Evolutionary conservation across 2,797 vertebrate species (phyloP).

Genomic region (Pantherophis vulpinus): DNA sequence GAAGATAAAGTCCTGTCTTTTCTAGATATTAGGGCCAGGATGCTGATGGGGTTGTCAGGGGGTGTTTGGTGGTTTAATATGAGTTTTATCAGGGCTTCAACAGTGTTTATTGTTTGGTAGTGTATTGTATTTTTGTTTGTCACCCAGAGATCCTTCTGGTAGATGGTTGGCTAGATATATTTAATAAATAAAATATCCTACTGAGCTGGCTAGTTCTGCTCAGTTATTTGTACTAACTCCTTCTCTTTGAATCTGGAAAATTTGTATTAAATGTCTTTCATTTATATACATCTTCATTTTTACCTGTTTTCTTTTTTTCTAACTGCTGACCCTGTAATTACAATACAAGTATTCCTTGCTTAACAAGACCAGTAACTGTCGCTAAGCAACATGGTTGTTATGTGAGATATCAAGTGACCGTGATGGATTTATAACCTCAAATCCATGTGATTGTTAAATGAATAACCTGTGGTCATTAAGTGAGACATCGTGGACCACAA

Average conservation of each 20-base stretch:
- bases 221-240: neutral
- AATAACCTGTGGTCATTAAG: neutral
- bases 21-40: neutral
- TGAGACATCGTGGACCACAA: neutral
- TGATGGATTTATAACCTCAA: neutral
- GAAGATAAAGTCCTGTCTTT: neutral
- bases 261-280: neutral
- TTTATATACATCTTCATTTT: neutral
- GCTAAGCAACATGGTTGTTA: neutral
- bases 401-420: neutral
- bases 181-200: neutral
- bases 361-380: neutral
- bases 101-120: neutral
- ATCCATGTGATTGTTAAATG: neutral
- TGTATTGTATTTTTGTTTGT: neutral
- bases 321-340: neutral
- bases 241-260: neutral
- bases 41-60: neutral
- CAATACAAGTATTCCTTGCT: neutral
- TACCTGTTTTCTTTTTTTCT: neutral
- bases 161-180: neutral
- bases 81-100: neutral
- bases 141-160: neutral
- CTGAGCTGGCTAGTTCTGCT: neutral
- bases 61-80: neutral